Conservation (phyloP, 1,140 invertebrate species). For the Drosophila burlai region DNA sequence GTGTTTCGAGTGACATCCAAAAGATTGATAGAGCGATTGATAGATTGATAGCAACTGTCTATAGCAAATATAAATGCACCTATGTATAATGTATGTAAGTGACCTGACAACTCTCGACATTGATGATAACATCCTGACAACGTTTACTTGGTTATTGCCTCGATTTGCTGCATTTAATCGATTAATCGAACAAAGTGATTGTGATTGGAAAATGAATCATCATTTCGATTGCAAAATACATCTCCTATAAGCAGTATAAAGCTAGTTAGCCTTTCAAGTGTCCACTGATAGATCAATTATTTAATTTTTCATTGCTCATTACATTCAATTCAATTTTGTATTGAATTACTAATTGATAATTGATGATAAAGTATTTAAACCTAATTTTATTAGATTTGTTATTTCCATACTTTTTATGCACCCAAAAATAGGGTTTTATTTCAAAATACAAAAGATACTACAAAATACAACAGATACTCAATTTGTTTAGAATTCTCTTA, state of each 20-base stretch:
- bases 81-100: background rate
- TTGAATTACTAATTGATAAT: background rate
- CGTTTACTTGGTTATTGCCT: constrained; percentile 20
- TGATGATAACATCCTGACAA: constrained; percentile 9
- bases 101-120: background rate
- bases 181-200: constrained; percentile 4
- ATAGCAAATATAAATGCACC: background rate
- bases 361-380: background rate
- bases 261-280: background rate
- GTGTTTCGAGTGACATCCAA: background rate
- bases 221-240: background rate
- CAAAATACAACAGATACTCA: background rate
- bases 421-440: background rate
- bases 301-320: background rate
- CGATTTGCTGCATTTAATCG: constrained; percentile 22
- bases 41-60: background rate
- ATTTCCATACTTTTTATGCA: background rate
- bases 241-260: background rate
- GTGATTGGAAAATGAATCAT: constrained; percentile 18
- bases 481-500: background rate
- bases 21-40: constrained; percentile 3
- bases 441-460: no score
- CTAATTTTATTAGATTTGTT: no score
- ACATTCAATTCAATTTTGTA: background rate
- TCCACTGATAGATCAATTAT: background rate